Evolutionary conservation across 2,797 vertebrate genomes (phyloP), one percentile per base, ranked within the genome.

Genomic region (Pantherophis alleghaniensis): DNA sequence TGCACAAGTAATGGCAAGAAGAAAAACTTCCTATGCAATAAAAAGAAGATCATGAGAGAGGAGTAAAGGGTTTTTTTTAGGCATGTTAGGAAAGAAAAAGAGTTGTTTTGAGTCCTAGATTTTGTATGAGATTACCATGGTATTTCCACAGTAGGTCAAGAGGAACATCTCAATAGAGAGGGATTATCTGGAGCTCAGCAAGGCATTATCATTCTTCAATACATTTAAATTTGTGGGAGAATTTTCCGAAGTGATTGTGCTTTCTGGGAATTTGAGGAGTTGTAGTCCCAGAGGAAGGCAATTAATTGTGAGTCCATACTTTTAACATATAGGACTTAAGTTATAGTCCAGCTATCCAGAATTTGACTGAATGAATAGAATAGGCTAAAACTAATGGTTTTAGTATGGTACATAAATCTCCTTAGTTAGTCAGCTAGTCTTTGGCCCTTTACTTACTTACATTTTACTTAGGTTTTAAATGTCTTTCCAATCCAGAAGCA

Each of bases 21-120:
- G 69, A 74, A 74, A 47, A 51, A 47, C 14, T 12, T 55, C 60
- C 24, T 14, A 42, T 53, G n/a, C 53, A 26, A 55, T 0, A 0
- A 60, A 86, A 91, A 69, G 61, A 66, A 66, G 55, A 92, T 74
- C 57, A 42, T 1, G 57, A 37, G n/a, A 69, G 20, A 24, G 51
- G 56, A 87, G 2, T 61, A 59, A 83, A 3, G 10, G 60, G 93
- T n/a, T 18, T 53, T 18, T 42, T 18, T 47, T 14, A 55, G n/a
- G 0, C 0, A 26, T 32, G 14, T 56, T 12, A 69, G 60, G 18
- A 12, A 63, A 83, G 22, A 89, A 53, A n/a, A 92, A 61, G 55
- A 66, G n/a, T 91, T 22, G 20, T 14, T 87, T 55, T 60, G 5
- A 57, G 56, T 6, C 42, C 28, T 83, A 20, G 28, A 10, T 87